Base-by-base conservation (phyloP, 2,888 invertebrate species). In the Netelia fuscicornis region DNA sequence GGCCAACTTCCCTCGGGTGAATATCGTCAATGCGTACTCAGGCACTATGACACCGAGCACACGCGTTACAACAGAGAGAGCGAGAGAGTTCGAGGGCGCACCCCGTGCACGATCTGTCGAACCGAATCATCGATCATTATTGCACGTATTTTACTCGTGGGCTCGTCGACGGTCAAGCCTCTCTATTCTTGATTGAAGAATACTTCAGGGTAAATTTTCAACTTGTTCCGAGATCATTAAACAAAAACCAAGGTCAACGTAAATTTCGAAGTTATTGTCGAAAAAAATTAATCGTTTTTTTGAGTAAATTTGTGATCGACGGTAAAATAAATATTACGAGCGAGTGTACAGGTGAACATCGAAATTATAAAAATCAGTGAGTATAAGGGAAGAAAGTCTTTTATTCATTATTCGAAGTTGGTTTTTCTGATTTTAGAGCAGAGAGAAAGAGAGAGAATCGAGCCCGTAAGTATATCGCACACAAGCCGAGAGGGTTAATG, bases 41-140 rank as follows among this genome's bases (percentile, higher is more conserved):
- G 5, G 56, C 30, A 62, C 11, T n/a, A 52, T 9, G 11, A 52
- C n/a, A 17, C 17, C 42, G n/a, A 13, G 42, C 42, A 17, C 54
- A 87, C 83, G 88, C 88, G 87, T 83, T 77, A 52, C 78, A 72
- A 64, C 78, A 37, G 37, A 37, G 3, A 37, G 37, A 37, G 37
- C 70, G 37, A 65, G 58, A 65, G 75, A 71, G 75, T 58, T 78
- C 75, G 72, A 84, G 81, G 91, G 89, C 91, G 88, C 91, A 89
- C 91, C 91, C 83, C 85, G 82, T 80, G 67, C 90, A 88, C 88
- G 86, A 90, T 90, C 90, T 89, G 85, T 90, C 88, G 86, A 89
- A 90, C 88, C 87, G 87, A 83, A 86, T 88, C 83, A 83, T 87
- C 86, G 86, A 89, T 89, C 89, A 87, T 85, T 86, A 83, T 87